Base-by-base conservation (phyloP, 2,888 invertebrate species). In the Malachius bipustulatus region DNA sequence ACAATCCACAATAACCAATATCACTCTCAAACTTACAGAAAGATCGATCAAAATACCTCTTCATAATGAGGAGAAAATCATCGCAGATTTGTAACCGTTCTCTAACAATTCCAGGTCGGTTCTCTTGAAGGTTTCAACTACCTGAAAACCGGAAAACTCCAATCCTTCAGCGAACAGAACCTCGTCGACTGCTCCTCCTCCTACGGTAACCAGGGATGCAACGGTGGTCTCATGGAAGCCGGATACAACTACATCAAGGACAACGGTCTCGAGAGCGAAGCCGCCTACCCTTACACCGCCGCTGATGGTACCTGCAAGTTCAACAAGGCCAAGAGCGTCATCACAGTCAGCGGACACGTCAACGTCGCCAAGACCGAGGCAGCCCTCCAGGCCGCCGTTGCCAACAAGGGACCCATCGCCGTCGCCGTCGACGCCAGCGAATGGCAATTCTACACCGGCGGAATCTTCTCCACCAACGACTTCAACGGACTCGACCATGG, bases 361-460 rank as follows among this genome's bases (percentile, higher is more conserved):
- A 19, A 13, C 12, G 13, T 8, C 8, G 8, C 3, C 6, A 15
- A 32, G 16, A 36, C 32, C 8, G 48, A 48, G 39, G 31, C 34
- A 3, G 35, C 33, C n/a, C 26, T 48, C n/a, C 37, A 42, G 26
- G 32, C 42, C 19, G 39, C 47, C 12, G 43, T 63, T 61, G 9
- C 73, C 85, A 34, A 87, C 84, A 62, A 81, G 42, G 90, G 90
- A 1, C 90, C 90, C 6, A 69, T 89, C 24, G 72, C 85, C n/a
- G 78, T 88, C 34, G 88, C 85, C 50, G 29, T 38, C 9, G 28
- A 35, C 11, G 19, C 38, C 9, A 28, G 29, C n/a, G 26, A 32
- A 14, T 12, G 34, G 9, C 30, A 27, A 4, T 13, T 30, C 14
- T 38, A 38, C 14, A 30, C 14, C 16, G 29, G 30, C n/a, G 38